Conservation (phyloP, 2,888 invertebrate species). For the Meloe dianella region DNA sequence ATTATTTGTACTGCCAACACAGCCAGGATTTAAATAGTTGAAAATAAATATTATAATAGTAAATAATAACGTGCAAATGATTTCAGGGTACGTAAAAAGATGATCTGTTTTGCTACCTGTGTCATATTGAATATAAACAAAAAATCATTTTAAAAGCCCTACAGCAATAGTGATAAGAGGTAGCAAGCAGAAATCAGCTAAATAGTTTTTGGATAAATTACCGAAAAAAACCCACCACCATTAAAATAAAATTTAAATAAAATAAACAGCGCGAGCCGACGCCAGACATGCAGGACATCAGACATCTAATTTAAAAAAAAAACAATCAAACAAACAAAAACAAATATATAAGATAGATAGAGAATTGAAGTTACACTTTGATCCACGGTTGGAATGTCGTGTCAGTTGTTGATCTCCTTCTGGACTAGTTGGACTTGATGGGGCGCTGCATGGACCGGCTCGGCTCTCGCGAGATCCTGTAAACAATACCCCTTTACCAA, state of each 20-base stretch:
- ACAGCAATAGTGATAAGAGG: constrained; percentile 16
- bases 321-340: neutral
- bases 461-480: constrained; percentile 65
- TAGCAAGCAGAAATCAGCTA: constrained; percentile 19
- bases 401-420: constrained; percentile 68
- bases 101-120: constrained; percentile 27
- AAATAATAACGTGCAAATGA: constrained; percentile 33
- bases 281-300: constrained; percentile 44
- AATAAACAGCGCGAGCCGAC: constrained; percentile 39
- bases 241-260: constrained; percentile 21
- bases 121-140: neutral
- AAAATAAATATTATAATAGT: neutral
- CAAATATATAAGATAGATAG: neutral
- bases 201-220: constrained; percentile 10
- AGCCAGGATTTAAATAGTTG: constrained; percentile 29
- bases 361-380: constrained; percentile 70
- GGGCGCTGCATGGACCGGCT: constrained; percentile 63
- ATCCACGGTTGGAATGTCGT: constrained; percentile 80
- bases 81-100: constrained; percentile 36
- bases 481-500: constrained; percentile 75
- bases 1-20: constrained; percentile 36
- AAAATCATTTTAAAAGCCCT: constrained; percentile 18
- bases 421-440: constrained; percentile 75
- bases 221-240: constrained; percentile 19
- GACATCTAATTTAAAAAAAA: constrained; percentile 38